Percentiles rank a stretch among this genome's conserved stretches.
Evolutionary conservation across 2,797 vertebrate genomes (phyloP).

Genomic region (Lepus townsendii): DNA sequence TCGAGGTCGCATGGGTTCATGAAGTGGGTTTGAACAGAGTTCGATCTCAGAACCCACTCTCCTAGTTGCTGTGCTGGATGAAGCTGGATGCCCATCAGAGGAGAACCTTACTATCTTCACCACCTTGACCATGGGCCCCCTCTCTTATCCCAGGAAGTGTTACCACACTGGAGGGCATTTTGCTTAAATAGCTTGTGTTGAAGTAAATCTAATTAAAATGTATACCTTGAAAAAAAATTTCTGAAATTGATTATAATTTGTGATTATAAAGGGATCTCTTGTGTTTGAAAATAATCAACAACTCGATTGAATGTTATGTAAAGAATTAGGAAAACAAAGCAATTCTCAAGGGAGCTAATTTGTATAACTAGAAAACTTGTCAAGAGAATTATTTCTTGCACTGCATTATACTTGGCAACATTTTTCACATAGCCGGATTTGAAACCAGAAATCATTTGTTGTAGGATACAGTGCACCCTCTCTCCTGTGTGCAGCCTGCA

Average conservation of each 20-base stretch:
- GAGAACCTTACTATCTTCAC: not conserved
- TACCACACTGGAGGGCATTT: slow-evolving; percentile 36
- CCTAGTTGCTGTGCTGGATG: not conserved
- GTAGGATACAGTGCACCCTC: slow-evolving; percentile 84
- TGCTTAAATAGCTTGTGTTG: slow-evolving; percentile 52
- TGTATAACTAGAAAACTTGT: slow-evolving; percentile 85
- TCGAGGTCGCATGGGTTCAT: not conserved
- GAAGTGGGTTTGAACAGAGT: not conserved
- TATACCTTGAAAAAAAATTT: slow-evolving; percentile 45
- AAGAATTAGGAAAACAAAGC: slow-evolving; percentile 79
- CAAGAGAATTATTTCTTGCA: slow-evolving; percentile 85
- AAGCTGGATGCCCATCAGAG: slow-evolving; percentile 8
- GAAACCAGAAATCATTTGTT: slow-evolving; percentile 87
- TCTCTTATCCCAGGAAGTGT: slow-evolving; percentile 45
- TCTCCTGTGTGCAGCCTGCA: slow-evolving; percentile 68
- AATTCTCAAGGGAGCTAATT: slow-evolving; percentile 84
- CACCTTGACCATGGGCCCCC: slow-evolving; percentile 7
- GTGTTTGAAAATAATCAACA: slow-evolving; percentile 78
- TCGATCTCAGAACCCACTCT: not conserved
- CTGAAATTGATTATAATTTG: slow-evolving; percentile 66
- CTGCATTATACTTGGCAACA: slow-evolving; percentile 75
- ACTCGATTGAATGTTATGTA: slow-evolving; percentile 77
- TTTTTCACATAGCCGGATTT: slow-evolving; percentile 83
- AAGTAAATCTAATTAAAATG: slow-evolving; percentile 65
- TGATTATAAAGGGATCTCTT: slow-evolving; percentile 44